Base-by-base conservation (phyloP, 2,888 invertebrate species). In the Anorthoa munda region DNA sequence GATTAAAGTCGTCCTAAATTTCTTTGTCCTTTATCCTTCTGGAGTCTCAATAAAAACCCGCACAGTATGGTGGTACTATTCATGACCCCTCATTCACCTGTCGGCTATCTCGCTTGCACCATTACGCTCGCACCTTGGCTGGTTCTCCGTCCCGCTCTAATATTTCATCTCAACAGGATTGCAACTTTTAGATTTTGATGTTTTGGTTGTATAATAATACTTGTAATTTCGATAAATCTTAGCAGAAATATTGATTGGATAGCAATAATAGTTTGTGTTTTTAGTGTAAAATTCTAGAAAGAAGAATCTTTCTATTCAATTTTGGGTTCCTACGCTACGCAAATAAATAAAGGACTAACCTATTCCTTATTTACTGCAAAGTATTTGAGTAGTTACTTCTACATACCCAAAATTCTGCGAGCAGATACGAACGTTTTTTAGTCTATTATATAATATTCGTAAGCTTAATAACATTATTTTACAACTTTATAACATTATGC, bases 71-170 rank as follows among this genome's bases (percentile, higher is more conserved):
- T 80, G 81, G 86, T 86, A 87, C 89, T 91, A 92, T 87, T 85
- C 89, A 86, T 94, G 93, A 94, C 94, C 95, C 94, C 94, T 94
- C 95, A 94, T 94, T 94, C 95, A 93, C 91, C 91, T 90, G 88
- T 86, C 69, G 61, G 77, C 91, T 86, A 46, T 94, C 94, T 91
- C 92, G 71, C 90, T 95, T 89, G 75, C 89, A 86, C 94, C 18
- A 58, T 21, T 21, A 18, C 63, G 56, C 23, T 56, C 45, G 79
- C 68, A 74, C 70, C 66, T 75, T 75, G 75, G 53, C 82, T 70
- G 53, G 70, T 78, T 72, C 73, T 79, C 80, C 86, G 79, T 88
- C 89, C 81, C 87, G 89, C 86, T 89, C 88, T 83, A 75, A 86
- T 91, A 88, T 91, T 90, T 93, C 91, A 92, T 93, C 93, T 92